phyloP scores from a whole-genome alignment of 2,113 vertebrate species.

The Mesitornis unicolor region DNA sequence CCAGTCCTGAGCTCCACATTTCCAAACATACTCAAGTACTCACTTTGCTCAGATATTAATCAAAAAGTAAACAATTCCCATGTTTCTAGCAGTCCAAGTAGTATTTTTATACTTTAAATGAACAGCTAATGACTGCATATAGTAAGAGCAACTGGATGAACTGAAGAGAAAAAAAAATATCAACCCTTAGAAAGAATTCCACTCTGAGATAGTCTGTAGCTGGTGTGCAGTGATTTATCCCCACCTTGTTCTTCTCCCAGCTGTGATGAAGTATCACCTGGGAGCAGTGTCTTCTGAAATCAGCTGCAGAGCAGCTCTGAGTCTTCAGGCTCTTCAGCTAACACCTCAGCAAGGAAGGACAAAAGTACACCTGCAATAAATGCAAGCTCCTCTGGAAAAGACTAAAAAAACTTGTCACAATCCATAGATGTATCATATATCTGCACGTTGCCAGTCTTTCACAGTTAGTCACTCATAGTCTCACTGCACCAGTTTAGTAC shows the following conservation, averaged over 20 bases:
- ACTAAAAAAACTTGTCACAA: neutral
- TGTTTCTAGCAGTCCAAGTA: neutral
- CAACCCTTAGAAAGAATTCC: neutral
- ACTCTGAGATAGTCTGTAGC: neutral
- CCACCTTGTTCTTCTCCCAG: neutral
- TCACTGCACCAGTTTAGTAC: neutral
- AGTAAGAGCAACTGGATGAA: neutral
- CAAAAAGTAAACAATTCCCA: neutral
- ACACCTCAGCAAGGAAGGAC: neutral
- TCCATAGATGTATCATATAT: neutral
- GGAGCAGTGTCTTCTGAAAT: neutral
- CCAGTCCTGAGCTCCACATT: neutral
- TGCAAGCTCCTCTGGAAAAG: neutral
- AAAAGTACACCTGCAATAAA: neutral
- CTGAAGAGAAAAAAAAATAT: neutral
- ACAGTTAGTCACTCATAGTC: neutral
- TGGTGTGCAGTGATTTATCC: neutral
- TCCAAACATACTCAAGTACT: neutral
- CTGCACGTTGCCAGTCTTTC: neutral
- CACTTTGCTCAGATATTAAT: neutral
- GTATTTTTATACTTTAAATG: neutral
- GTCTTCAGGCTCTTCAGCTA: neutral
- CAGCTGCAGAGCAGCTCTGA: neutral
- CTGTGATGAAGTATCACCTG: neutral
- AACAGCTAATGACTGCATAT: neutral